These are phyloP conservation scores for Colius striatus DNA, from an alignment of 2,113 vertebrate species.

Conservation along the genomic window DNA sequence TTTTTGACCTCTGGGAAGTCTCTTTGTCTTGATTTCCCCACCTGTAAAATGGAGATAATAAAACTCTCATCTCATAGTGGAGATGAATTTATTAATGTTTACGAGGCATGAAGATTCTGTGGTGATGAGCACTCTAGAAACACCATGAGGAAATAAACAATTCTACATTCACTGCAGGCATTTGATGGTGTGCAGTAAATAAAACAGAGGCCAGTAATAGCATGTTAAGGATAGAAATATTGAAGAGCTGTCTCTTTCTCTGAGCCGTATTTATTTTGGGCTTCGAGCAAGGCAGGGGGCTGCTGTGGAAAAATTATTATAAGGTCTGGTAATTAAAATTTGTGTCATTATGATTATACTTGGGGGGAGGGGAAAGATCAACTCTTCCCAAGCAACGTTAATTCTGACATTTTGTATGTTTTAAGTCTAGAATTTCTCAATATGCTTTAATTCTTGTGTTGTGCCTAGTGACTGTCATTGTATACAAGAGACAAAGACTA, in stretches of 20 bases:
- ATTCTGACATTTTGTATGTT: neutral
- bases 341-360: neutral
- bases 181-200: slow-evolving; percentile 71
- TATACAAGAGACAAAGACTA: neutral
- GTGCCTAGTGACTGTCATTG: neutral
- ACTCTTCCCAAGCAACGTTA: neutral
- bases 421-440: neutral
- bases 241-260: slow-evolving; percentile 51
- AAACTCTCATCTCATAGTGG: slow-evolving; percentile 62
- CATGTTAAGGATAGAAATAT: slow-evolving; percentile 49
- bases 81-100: slow-evolving; percentile 74
- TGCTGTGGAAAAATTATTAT: slow-evolving; percentile 35
- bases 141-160: slow-evolving; percentile 68
- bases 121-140: slow-evolving; percentile 69
- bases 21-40: slow-evolving; percentile 69
- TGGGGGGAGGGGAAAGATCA: neutral
- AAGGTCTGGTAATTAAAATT: slow-evolving; percentile 46
- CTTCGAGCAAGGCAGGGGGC: slow-evolving; percentile 2
- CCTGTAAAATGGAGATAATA: slow-evolving; percentile 70
- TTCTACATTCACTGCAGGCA: slow-evolving; percentile 68
- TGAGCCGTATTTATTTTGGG: slow-evolving; percentile 43
- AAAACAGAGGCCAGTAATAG: slow-evolving; percentile 52
- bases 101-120: slow-evolving; percentile 70
- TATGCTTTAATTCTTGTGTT: neutral
- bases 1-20: slow-evolving; percentile 62